Evolutionary conservation across 2,888 invertebrate genomes (phyloP), one percentile per base, ranked within the genome.

Genomic region (Hirtodrosophila histrioides): DNA sequence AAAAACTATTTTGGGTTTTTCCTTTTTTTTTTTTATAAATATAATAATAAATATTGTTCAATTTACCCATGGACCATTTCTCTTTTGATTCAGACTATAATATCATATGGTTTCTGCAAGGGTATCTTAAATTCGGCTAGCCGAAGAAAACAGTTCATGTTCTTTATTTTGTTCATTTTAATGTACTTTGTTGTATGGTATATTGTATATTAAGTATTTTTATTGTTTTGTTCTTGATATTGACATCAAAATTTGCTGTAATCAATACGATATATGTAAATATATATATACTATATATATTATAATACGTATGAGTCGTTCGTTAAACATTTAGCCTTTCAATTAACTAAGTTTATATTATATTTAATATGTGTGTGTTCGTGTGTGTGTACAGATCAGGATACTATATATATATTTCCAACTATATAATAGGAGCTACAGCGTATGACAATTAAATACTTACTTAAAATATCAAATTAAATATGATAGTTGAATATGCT

Each of bases 321-420:
- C 66, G 60, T 57, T 70, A 61, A 58, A 75, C 48, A 75, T 48
- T 75, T 71, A 71, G 72, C 65, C 77, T 76, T 76, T 65, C 64
- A 76, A 68, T 76, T 75, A 75, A 71, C 76, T 75, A 74, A 41
- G 33, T 49, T 39, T 49, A 41, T 49, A 48, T 46, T 55, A 65
- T 54, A 45, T 62, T 50, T 69, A 74, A 75, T 58, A 63, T 56
- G 40, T 60, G 54, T 67, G 9, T 57, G 50, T 29, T 44, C 12
- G 29, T 35, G 44, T 63, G n/a, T 61, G 35, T 55, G 10, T 41
- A 43, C 39, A 48, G 27, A 23, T 56, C 29, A 40, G 46, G 36
- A 36, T 58, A 58, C 50, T 51, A 48, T 53, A n/a, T 48, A 33
- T 41, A 24, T 24, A 24, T 43, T 12, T 48, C 27, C 17, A 33